Percentiles rank a stretch among this genome's conserved stretches.
Conservation (phyloP, 2,888 invertebrate genomes). For the Limenitis camilla region DNA sequence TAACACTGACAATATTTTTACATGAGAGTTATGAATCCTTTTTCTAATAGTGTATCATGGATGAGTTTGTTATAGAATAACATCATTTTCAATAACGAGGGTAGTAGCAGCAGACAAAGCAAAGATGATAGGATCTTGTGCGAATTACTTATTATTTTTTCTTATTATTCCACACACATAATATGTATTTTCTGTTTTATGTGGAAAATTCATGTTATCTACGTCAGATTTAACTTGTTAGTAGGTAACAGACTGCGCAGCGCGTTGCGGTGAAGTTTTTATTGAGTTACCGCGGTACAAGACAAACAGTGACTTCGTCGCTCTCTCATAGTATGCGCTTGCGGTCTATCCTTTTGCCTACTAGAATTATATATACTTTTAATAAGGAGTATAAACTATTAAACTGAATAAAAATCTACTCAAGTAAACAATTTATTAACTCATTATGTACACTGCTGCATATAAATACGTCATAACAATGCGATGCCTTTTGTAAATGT, state of each 20-base stretch:
- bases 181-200: background rate
- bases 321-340: slow-evolving; percentile 35
- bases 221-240: slow-evolving; percentile 9
- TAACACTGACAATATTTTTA: no score
- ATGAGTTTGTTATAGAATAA: no score
- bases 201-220: background rate
- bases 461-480: slow-evolving; percentile 1
- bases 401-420: no score
- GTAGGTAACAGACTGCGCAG: slow-evolving; percentile 25
- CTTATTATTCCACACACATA: background rate
- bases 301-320: slow-evolving; percentile 42
- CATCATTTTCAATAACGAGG: no score
- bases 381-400: no score
- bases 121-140: no score
- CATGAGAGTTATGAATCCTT: no score
- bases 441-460: background rate
- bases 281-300: slow-evolving; percentile 50
- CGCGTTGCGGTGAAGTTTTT: slow-evolving; percentile 36
- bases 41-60: no score
- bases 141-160: no score
- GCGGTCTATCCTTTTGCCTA: background rate
- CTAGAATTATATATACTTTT: background rate
- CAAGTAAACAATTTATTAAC: no score
- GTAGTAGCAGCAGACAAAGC: no score
- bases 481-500: slow-evolving; percentile 19